Conservation (phyloP, 1,140 invertebrate species). For the Mesaphorura yosii region DNA sequence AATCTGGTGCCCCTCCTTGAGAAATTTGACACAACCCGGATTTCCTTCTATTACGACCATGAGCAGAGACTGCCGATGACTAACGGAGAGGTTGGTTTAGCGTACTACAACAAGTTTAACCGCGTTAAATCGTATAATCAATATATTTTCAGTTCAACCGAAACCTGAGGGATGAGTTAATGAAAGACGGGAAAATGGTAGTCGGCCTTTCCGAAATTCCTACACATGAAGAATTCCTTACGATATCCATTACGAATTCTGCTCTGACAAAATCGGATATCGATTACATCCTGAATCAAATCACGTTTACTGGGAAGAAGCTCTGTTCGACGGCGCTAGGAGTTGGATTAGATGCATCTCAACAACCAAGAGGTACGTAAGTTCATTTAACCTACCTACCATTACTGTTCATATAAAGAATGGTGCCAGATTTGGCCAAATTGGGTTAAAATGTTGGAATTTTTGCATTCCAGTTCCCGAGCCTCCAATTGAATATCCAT, state of each 20-base stretch:
- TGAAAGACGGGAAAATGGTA: conserved; percentile 84
- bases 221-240: conserved; percentile 75
- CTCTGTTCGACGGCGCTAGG: no score
- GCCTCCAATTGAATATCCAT: background rate
- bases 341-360: no score
- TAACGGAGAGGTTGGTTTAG: background rate
- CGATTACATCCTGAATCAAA: conserved; percentile 70
- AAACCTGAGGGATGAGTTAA: conserved; percentile 82
- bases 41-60: conserved; percentile 11
- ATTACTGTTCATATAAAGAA: no score
- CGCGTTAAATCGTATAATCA: background rate
- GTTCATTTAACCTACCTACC: no score
- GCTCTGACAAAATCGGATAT: conserved; percentile 64
- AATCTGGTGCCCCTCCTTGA: conserved; percentile 2
- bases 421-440: background rate
- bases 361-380: no score
- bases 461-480: background rate
- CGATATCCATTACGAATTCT: conserved; percentile 83
- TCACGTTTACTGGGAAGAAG: conserved; percentile 62
- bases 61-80: background rate
- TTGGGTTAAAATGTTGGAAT: background rate
- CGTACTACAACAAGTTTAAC: background rate
- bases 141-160: conserved; percentile 59
- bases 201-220: conserved; percentile 84
- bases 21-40: conserved; percentile 10